A percentile compares a stretch with the other conserved stretches of the same genome.
Conservation (phyloP, 2,797 vertebrate genomes). For the Oryzias sinensis region DNA sequence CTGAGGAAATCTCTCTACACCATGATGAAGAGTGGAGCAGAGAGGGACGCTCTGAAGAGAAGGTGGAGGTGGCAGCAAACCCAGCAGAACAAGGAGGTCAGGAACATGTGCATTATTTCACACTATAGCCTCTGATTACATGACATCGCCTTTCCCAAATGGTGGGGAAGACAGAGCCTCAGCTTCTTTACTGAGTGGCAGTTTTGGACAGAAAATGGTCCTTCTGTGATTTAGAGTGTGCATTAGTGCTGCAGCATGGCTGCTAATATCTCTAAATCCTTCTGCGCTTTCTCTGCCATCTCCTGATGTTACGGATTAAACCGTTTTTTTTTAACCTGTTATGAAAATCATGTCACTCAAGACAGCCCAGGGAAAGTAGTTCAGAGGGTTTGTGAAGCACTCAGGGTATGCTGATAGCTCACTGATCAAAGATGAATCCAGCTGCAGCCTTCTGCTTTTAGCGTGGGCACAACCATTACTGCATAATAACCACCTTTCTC, state of each 20-base stretch:
- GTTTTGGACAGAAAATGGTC: conserved; percentile 18
- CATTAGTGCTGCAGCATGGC: conserved; percentile 21
- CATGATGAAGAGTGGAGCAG: conserved; percentile 96
- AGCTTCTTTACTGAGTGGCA: conserved; percentile 1
- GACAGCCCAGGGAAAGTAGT: conserved; percentile 50
- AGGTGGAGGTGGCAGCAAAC: conserved; percentile 99
- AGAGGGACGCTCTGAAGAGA: conserved; percentile 93
- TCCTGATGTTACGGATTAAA: conserved; percentile 51
- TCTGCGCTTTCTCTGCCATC: conserved; percentile 29
- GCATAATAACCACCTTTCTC: conserved; percentile 5
- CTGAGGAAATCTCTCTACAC: conserved; percentile 94
- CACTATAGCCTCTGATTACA: conserved; percentile 7
- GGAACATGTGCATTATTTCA: conserved; percentile 28
- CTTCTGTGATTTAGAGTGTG: conserved; percentile 12
- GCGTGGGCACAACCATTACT: conserved; percentile 12
- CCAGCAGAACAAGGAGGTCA: conserved; percentile 98
- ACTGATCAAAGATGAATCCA: conserved; percentile 25
- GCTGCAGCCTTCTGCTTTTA: conserved; percentile 19
- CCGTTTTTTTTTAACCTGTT: conserved; percentile 44
- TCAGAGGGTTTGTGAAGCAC: conserved; percentile 54
- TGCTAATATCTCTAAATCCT: conserved; percentile 36
- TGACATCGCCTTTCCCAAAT: conserved; percentile 13
- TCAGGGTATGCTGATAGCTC: conserved; percentile 18
- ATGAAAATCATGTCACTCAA: conserved; percentile 51
- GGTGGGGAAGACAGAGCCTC: conserved; percentile 15